Conservation (phyloP, 2,888 invertebrate species). For the Leptogaster cylindrica region DNA sequence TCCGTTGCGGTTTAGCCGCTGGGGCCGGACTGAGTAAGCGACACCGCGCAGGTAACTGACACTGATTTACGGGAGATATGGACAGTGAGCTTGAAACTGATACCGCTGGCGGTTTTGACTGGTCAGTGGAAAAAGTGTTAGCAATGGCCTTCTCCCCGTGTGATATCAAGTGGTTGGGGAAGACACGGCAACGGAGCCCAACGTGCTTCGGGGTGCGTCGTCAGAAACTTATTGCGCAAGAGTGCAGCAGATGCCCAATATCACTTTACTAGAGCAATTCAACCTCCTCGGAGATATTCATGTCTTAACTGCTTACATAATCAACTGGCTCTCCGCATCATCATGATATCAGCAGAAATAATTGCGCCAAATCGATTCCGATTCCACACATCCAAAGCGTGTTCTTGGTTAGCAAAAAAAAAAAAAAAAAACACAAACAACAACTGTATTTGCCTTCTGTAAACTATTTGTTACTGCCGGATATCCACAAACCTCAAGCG, state of each 20-base stretch:
- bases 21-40: conserved; percentile 2
- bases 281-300: conserved; percentile 42
- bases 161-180: conserved; percentile 7
- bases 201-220: conserved; percentile 13
- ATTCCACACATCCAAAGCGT: too few relatives aligned
- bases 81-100: conserved; percentile 46
- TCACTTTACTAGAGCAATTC: conserved; percentile 44
- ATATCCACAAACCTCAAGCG: conserved; percentile 1
- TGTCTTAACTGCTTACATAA: conserved; percentile 28
- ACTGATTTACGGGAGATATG: conserved; percentile 48
- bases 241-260: conserved; percentile 27
- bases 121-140: conserved; percentile 16
- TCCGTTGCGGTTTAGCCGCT: conserved; percentile 28
- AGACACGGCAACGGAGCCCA: background rate
- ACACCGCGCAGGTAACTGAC: conserved; percentile 42
- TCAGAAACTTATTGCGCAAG: conserved; percentile 37
- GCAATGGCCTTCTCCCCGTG: conserved; percentile 33
- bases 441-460: background rate
- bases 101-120: conserved; percentile 37
- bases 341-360: background rate
- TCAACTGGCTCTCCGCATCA: background rate
- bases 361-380: background rate
- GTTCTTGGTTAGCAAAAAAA: too few relatives aligned
- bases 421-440: too few relatives aligned
- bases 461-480: background rate